Evolutionary conservation across 1,140 invertebrate species (phyloP), one percentile per base, ranked within the genome.

Genomic region (Spodoptera frugiperda): DNA sequence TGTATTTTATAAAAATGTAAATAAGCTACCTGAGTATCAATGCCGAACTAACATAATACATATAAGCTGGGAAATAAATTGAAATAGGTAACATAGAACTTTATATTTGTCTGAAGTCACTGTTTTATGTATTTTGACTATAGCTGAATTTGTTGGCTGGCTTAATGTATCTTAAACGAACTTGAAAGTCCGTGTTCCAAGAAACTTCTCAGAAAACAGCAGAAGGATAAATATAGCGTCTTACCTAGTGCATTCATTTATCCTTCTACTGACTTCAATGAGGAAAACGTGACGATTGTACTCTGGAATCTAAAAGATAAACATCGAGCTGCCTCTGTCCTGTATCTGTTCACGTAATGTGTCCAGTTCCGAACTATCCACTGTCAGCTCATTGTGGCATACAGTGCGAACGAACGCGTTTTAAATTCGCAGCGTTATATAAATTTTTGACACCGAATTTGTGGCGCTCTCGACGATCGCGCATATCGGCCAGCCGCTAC

Each of bases 401-500:
- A 51, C 19, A 44, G 49, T 51, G 14, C 61, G 17, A 49, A 61
- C 55, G 33, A 61, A n/a, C 54, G 48, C 57, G 59, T 39, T 81
- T 87, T 86, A 89, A 86, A 89, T 88, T 84, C 81, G 85, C 84
- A 71, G 84, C 77, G 85, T 87, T 89, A 84, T 87, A 90, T 86
- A 89, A 87, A 86, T 87, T 85, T 84, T 90, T 89, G 85, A 89
- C 87, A 86, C 83, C 87, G 82, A 92, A 92, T 85, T 85, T 78
- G 89, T 88, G 86, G 86, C 85, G 76, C 80, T 87, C 84, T 87
- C 87, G 74, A 80, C 79, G 68, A 83, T 79, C 83, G 82, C 81
- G 85, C 82, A 82, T 88, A 82, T 86, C 83, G 82, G 84, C 72
- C 82, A 83, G 51, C 85, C 82, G 53, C 51, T 88, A 88, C 89